phyloP scores from a whole-genome alignment of 2,888 invertebrate species.

The Galerucella calmariensis region DNA sequence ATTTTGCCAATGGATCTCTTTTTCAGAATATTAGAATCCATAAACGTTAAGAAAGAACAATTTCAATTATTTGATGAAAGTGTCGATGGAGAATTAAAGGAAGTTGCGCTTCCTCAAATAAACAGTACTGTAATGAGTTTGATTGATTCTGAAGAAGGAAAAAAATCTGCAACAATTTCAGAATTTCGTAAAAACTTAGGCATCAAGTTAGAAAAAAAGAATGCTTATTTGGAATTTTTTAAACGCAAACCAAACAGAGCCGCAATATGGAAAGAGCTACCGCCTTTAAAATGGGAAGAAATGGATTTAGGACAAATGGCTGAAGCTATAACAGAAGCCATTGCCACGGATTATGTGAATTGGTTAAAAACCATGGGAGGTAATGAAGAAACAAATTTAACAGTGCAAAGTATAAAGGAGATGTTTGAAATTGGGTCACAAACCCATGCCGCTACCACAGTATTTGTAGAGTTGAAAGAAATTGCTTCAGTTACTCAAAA shows the following conservation, averaged over 20 bases:
- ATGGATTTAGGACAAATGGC: slow-evolving; percentile 58
- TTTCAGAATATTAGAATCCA: slow-evolving; percentile 37
- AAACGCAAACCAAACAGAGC: slow-evolving; percentile 57
- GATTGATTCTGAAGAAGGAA: slow-evolving; percentile 18
- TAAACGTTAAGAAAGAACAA: slow-evolving; percentile 32
- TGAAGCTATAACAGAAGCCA: slow-evolving; percentile 58
- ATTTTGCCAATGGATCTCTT: slow-evolving; percentile 48
- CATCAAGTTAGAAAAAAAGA: slow-evolving; percentile 10
- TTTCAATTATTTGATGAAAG: neutral
- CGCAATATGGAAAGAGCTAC: slow-evolving; percentile 60
- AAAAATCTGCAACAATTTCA: slow-evolving; percentile 6
- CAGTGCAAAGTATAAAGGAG: slow-evolving; percentile 57
- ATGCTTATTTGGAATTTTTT: slow-evolving; percentile 58
- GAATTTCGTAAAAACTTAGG: slow-evolving; percentile 17
- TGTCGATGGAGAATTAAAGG: neutral
- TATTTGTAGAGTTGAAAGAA: slow-evolving; percentile 69
- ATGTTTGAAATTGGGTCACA: slow-evolving; percentile 70
- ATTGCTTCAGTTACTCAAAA: slow-evolving; percentile 70
- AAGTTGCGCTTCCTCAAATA: neutral
- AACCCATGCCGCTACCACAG: slow-evolving; percentile 68
- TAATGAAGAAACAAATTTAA: slow-evolving; percentile 52
- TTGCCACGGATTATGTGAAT: slow-evolving; percentile 60
- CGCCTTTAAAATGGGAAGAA: slow-evolving; percentile 57
- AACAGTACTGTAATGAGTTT: slow-evolving; percentile 1
- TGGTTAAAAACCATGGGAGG: slow-evolving; percentile 59